phyloP scores from a whole-genome alignment of 2,888 invertebrate species.

The Aphodius sticticus region DNA sequence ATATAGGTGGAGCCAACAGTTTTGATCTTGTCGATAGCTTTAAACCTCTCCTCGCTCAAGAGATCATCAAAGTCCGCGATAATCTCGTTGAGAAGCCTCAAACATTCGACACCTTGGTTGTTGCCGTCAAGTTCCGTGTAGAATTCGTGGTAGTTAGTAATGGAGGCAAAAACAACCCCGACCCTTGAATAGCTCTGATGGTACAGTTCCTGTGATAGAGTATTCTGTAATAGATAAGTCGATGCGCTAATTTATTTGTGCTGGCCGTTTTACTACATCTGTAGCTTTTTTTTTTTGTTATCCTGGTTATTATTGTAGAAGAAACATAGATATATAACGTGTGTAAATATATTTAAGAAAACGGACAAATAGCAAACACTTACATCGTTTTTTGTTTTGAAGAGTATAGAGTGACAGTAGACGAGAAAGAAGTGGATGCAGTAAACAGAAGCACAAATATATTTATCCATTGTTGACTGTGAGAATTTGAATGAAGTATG shows the following conservation, averaged over 20 bases:
- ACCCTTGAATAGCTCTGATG: constrained; percentile 92
- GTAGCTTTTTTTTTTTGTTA: background rate
- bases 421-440: constrained; percentile 35
- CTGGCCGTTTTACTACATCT: constrained; percentile 36
- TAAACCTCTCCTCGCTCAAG: constrained; percentile 84
- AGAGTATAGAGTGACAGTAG: constrained; percentile 9
- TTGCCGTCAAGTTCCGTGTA: constrained; percentile 92
- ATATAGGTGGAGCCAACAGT: constrained; percentile 93
- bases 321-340: background rate
- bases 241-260: constrained; percentile 33
- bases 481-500: background rate
- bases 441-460: constrained; percentile 39
- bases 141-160: constrained; percentile 94
- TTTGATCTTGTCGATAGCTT: constrained; percentile 91
- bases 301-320: background rate
- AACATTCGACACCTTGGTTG: constrained; percentile 90
- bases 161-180: constrained; percentile 90
- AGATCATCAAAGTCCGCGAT: constrained; percentile 95
- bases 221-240: constrained; percentile 61
- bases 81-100: constrained; percentile 88
- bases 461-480: background rate
- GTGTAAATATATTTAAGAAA: background rate
- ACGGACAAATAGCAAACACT: constrained; percentile 30
- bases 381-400: constrained; percentile 19
- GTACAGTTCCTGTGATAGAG: constrained; percentile 83